Conservation (phyloP, 2,888 invertebrate genomes). For the Drosophila antonietae region DNA sequence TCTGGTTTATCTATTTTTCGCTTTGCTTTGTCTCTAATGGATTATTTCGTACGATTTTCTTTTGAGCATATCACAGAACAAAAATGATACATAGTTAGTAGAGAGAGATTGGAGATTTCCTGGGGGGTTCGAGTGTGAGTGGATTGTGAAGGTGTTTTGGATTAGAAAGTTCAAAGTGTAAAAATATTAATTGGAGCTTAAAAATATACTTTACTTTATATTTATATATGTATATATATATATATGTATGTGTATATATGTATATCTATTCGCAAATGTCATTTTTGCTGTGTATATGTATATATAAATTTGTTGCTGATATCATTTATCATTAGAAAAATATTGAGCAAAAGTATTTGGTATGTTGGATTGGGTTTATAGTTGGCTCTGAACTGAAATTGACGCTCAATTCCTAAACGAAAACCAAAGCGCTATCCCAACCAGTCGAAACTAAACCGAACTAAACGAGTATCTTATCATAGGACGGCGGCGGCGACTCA, state of each 20-base stretch:
- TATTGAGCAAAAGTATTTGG: conserved; percentile 72
- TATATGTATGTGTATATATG: conserved; percentile 49
- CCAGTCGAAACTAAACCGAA: conserved; percentile 83
- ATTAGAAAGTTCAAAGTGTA: conserved; percentile 69
- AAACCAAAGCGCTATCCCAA: conserved; percentile 38
- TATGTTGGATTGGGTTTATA: conserved; percentile 46
- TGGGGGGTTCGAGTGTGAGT: conserved; percentile 23
- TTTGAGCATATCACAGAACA: conserved; percentile 82
- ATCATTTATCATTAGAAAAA: conserved; percentile 64
- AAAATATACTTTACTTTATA: conserved; percentile 51
- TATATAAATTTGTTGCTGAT: conserved; percentile 70
- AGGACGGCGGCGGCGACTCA: conserved; percentile 90
- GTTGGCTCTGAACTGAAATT: conserved; percentile 57
- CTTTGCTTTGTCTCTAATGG: conserved; percentile 43
- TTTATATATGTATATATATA: conserved; percentile 31
- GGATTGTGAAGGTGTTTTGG: conserved; percentile 23
- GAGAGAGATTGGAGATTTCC: conserved; percentile 53
- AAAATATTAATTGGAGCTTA: conserved; percentile 74
- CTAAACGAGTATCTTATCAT: conserved; percentile 90
- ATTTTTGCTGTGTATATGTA: conserved; percentile 70
- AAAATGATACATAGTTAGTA: conserved; percentile 77
- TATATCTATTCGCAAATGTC: conserved; percentile 56
- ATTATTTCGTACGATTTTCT: conserved; percentile 61
- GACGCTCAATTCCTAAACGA: conserved; percentile 63
- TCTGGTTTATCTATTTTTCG: conserved; percentile 34